These are phyloP conservation scores for Magallana gigas DNA, from an alignment of 1,140 invertebrate species.

Conservation along the genomic window DNA sequence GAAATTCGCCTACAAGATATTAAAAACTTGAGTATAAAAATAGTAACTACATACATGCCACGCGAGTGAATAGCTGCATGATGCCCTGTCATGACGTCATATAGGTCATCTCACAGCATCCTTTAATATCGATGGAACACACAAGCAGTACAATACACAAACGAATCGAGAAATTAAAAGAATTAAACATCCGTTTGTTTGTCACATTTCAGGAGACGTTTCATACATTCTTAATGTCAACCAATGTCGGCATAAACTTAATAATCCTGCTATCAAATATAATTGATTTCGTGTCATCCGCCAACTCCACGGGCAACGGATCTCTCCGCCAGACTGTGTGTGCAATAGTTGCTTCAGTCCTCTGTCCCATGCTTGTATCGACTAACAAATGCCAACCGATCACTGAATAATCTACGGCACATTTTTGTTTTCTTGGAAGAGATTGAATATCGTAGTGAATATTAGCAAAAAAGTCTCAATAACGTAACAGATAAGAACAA, in stretches of 20 bases:
- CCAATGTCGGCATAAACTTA: constrained; percentile 14
- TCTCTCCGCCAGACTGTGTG: neutral
- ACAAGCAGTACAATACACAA: neutral
- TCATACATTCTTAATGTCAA: constrained; percentile 32
- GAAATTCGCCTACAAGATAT: neutral
- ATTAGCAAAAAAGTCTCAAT: constrained; percentile 25
- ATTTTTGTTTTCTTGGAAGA: constrained; percentile 36
- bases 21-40: constrained; percentile 5
- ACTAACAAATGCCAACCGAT: constrained; percentile 33
- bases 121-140: neutral
- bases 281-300: constrained; percentile 33
- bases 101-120: constrained; percentile 12
- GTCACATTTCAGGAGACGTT: constrained; percentile 8
- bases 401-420: constrained; percentile 22
- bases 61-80: constrained; percentile 34
- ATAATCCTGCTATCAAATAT: constrained; percentile 32
- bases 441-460: constrained; percentile 36
- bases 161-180: neutral
- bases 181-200: neutral
- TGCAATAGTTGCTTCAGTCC: constrained; percentile 26
- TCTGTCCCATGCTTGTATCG: constrained; percentile 34
- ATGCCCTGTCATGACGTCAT: constrained; percentile 32
- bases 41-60: constrained; percentile 25
- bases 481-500: constrained; percentile 31
- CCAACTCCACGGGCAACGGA: neutral